These are phyloP conservation scores for Plodia interpunctella DNA, from an alignment of 1,140 invertebrate genomes.

Conservation along the genomic window DNA sequence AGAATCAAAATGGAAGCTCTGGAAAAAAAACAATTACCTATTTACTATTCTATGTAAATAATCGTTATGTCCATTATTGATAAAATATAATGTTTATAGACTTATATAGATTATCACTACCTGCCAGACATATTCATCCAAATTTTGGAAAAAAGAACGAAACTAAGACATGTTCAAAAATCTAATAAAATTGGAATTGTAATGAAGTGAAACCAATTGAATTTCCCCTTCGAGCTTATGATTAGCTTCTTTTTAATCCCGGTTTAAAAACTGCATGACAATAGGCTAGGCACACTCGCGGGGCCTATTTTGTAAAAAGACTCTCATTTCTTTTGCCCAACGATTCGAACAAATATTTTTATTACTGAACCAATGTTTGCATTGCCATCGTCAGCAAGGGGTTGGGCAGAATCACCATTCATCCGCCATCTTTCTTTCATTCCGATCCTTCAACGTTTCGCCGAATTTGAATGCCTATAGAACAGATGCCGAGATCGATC, in stretches of 20 bases:
- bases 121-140: no score
- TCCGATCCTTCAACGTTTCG: constrained; percentile 39
- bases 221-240: constrained; percentile 44
- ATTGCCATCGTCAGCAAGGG: constrained; percentile 49
- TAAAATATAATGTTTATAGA: no score
- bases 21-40: no score
- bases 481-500: constrained; percentile 37
- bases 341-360: constrained; percentile 68
- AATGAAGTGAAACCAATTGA: constrained; percentile 17
- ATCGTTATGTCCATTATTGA: no score
- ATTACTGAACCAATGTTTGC: constrained; percentile 70
- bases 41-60: no score
- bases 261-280: constrained; percentile 68
- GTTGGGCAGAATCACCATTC: constrained; percentile 55
- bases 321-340: constrained; percentile 45
- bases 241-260: constrained; percentile 70
- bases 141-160: no score
- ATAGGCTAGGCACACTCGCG: constrained; percentile 54
- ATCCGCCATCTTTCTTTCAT: constrained; percentile 49
- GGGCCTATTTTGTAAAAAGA: constrained; percentile 49
- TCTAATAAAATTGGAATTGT: not conserved
- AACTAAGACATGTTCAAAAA: no score
- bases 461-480: constrained; percentile 43
- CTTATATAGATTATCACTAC: no score
- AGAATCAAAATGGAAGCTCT: no score